Conservation (phyloP, 2,888 invertebrate species). For the Dasypolia templi region DNA sequence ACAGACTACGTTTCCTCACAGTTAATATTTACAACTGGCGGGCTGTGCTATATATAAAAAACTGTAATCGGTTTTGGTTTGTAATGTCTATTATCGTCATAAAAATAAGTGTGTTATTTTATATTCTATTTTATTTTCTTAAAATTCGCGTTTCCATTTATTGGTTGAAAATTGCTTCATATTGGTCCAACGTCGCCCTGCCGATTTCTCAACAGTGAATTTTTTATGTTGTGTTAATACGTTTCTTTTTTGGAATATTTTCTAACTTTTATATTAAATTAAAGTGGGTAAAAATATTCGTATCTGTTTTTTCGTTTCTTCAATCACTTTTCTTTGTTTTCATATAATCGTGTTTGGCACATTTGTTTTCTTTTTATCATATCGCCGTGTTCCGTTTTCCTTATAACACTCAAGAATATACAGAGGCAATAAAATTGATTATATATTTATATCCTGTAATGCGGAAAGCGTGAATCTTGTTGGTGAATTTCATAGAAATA, state of each 20-base stretch:
- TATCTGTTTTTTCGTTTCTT: slow-evolving; percentile 35
- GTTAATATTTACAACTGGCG: slow-evolving; percentile 57
- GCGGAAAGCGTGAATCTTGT: slow-evolving; percentile 26
- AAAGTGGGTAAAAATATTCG: no score
- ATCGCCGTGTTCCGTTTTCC: slow-evolving; percentile 35
- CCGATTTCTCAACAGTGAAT: not conserved
- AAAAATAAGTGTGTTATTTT: slow-evolving; percentile 35
- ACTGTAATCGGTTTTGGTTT: slow-evolving; percentile 49
- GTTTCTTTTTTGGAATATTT: not conserved
- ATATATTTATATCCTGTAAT: slow-evolving; percentile 40
- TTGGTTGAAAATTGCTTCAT: not conserved
- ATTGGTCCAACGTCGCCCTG: not conserved
- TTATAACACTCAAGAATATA: slow-evolving; percentile 40
- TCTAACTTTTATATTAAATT: slow-evolving; percentile 6
- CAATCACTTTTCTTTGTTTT: slow-evolving; percentile 47
- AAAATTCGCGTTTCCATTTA: slow-evolving; percentile 9
- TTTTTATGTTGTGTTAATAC: not conserved
- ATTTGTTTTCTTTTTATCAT: slow-evolving; percentile 54
- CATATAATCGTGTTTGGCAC: slow-evolving; percentile 37
- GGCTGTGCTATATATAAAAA: slow-evolving; percentile 54
- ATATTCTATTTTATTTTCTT: slow-evolving; percentile 5
- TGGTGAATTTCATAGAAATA: slow-evolving; percentile 23
- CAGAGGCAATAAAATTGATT: slow-evolving; percentile 43
- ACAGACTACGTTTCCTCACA: slow-evolving; percentile 35
- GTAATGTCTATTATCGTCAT: slow-evolving; percentile 46